phyloP scores from a whole-genome alignment of 30 jellyfish, hydroid and myxozoan genomes.

The Mastigias papua region DNA sequence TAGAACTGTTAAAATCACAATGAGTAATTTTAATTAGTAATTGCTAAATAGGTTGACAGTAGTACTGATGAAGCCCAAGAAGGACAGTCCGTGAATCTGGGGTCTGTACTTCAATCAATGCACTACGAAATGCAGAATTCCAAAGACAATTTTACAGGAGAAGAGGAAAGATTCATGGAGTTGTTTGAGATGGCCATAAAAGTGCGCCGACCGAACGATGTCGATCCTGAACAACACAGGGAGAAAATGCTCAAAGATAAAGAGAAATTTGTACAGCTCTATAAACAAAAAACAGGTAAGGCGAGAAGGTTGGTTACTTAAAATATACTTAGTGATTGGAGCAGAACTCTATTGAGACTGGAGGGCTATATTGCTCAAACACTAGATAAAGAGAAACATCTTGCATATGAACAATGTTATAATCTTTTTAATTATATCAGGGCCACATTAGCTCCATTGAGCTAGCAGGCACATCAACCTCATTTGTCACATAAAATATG shows the following conservation, averaged over 20 bases:
- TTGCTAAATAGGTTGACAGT: conserved; percentile 44
- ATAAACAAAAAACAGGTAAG: conserved; percentile 46
- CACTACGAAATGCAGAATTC: conserved; percentile 42
- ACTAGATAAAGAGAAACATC: too few species aligned
- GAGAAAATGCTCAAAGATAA: conserved; percentile 35
- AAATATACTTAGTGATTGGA: too few species aligned
- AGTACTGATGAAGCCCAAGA: conserved; percentile 49
- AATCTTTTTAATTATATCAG: too few species aligned
- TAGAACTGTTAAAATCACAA: too few species aligned
- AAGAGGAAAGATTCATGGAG: conserved; percentile 58
- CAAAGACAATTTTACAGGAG: conserved; percentile 50
- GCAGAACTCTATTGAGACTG: too few species aligned
- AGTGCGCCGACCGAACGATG: conserved; percentile 7
- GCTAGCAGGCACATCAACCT: too few species aligned
- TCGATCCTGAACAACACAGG: conserved; percentile 5
- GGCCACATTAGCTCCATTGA: too few species aligned
- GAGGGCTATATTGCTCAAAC: too few species aligned
- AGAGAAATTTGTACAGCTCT: conserved; percentile 44
- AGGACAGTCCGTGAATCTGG: conserved; percentile 43
- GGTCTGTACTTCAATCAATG: conserved; percentile 65
- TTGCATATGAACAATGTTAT: too few species aligned
- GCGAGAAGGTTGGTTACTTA: too few species aligned
- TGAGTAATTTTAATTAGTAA: too few species aligned
- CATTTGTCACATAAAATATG: too few species aligned
- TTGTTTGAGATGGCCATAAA: conserved; percentile 21